Evolutionary conservation across 2,797 vertebrate genomes (phyloP).

Genomic region (Garrulus glandarius): DNA sequence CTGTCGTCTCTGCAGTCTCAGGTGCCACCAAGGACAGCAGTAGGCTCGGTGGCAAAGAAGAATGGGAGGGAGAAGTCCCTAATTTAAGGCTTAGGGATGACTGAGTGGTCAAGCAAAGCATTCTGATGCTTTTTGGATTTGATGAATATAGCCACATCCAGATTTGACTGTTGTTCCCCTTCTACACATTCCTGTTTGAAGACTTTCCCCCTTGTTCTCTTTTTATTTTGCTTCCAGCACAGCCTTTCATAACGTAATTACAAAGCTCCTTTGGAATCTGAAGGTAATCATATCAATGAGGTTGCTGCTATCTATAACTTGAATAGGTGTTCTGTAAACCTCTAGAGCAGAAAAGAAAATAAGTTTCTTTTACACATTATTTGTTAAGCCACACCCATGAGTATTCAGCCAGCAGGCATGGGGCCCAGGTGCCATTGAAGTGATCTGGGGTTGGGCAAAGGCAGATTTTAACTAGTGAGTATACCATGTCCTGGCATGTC

Average conservation of each 20-base stretch:
- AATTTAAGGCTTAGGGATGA: neutral
- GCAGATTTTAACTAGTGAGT: neutral
- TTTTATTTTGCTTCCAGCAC: neutral
- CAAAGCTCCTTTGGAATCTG: neutral
- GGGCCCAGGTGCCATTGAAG: neutral
- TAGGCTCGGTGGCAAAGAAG: neutral
- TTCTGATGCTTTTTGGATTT: neutral
- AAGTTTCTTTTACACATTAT: neutral
- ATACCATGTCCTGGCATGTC: neutral
- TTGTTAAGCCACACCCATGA: neutral
- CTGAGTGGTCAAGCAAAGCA: neutral
- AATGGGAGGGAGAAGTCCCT: neutral
- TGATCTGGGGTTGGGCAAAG: neutral
- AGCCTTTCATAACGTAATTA: neutral
- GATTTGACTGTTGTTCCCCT: neutral
- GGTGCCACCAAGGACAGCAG: neutral
- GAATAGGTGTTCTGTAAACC: neutral
- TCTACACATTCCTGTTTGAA: neutral
- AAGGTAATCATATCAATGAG: neutral
- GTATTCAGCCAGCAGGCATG: neutral
- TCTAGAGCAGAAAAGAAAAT: neutral
- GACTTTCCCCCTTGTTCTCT: neutral
- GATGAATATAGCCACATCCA: neutral
- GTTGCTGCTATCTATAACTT: neutral
- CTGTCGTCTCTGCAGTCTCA: neutral